phyloP scores from a whole-genome alignment of 1,140 invertebrate genomes.

The Leptestheria dahalacensis region DNA sequence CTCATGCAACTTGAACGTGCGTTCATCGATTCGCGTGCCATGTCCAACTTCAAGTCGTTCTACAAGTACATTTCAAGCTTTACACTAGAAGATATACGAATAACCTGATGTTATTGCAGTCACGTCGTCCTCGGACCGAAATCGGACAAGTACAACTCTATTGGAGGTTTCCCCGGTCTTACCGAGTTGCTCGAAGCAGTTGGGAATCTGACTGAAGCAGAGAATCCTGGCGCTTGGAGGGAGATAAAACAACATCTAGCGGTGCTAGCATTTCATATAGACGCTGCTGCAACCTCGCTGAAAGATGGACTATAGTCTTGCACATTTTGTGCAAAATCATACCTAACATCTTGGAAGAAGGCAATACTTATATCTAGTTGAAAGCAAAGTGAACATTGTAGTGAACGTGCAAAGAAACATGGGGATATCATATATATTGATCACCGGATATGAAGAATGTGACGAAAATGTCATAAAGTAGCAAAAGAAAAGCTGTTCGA shows the following conservation, averaged over 20 bases:
- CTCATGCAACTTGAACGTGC: constrained; percentile 27
- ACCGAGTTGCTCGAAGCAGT: constrained; percentile 21
- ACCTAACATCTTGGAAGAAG: too few relatives aligned
- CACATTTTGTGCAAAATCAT: too few relatives aligned
- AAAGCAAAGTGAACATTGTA: too few relatives aligned
- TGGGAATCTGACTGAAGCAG: neutral
- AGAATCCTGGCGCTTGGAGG: neutral
- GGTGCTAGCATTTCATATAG: neutral
- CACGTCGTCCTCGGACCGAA: constrained; percentile 31
- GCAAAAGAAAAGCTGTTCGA: too few relatives aligned
- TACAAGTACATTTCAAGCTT: constrained; percentile 17
- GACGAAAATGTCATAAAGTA: too few relatives aligned
- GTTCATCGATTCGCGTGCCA: constrained; percentile 31
- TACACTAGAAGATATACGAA: neutral
- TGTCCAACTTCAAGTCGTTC: constrained; percentile 26
- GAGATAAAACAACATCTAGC: neutral
- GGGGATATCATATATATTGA: too few relatives aligned
- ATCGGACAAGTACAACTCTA: constrained; percentile 27
- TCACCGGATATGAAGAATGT: too few relatives aligned
- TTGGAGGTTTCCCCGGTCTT: constrained; percentile 31
- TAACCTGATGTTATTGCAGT: constrained; percentile 20
- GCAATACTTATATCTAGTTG: too few relatives aligned
- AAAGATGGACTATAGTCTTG: neutral
- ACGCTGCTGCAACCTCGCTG: neutral
- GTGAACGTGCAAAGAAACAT: too few relatives aligned